These are phyloP conservation scores for Troides aeacus DNA, from an alignment of 2,888 invertebrate genomes.

Conservation along the genomic window DNA sequence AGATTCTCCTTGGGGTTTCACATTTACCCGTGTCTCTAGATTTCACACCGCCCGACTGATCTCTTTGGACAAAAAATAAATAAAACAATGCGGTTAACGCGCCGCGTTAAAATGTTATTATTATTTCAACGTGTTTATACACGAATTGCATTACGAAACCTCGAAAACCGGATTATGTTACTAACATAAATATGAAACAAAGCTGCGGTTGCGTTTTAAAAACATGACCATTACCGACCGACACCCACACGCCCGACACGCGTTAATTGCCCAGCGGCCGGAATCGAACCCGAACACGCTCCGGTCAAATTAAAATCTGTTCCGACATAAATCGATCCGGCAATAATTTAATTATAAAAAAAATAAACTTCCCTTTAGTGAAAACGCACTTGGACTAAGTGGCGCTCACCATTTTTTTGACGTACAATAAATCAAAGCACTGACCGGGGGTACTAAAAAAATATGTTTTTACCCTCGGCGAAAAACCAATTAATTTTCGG, in stretches of 20 bases:
- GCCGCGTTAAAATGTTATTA: neutral
- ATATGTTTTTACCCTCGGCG: slow-evolving; percentile 78
- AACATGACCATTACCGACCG: slow-evolving; percentile 16
- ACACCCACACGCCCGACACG: slow-evolving; percentile 8
- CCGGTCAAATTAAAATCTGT: slow-evolving; percentile 16
- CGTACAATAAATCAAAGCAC: slow-evolving; percentile 78
- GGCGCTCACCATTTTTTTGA: slow-evolving; percentile 78
- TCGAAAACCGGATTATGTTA: slow-evolving; percentile 11
- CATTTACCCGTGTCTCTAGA: slow-evolving; percentile 38
- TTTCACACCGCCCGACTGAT: slow-evolving; percentile 26
- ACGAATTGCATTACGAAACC: slow-evolving; percentile 3
- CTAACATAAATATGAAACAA: slow-evolving; percentile 2
- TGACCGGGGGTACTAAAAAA: slow-evolving; percentile 76
- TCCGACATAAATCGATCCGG: slow-evolving; percentile 28
- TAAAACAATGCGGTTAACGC: slow-evolving; percentile 5
- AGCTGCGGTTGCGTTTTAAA: slow-evolving; percentile 6
- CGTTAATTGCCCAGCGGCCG: slow-evolving; percentile 17
- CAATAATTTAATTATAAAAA: slow-evolving; percentile 57
- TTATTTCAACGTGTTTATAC: slow-evolving; percentile 1
- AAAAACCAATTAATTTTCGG: slow-evolving; percentile 80
- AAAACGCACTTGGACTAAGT: slow-evolving; percentile 73
- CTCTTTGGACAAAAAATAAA: slow-evolving; percentile 15
- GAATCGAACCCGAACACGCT: slow-evolving; percentile 5
- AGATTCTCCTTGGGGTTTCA: slow-evolving; percentile 45
- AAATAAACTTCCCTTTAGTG: slow-evolving; percentile 50